Conservation (phyloP, 92 coral and sea anemone genomes). For the Meandrina meandrites region DNA sequence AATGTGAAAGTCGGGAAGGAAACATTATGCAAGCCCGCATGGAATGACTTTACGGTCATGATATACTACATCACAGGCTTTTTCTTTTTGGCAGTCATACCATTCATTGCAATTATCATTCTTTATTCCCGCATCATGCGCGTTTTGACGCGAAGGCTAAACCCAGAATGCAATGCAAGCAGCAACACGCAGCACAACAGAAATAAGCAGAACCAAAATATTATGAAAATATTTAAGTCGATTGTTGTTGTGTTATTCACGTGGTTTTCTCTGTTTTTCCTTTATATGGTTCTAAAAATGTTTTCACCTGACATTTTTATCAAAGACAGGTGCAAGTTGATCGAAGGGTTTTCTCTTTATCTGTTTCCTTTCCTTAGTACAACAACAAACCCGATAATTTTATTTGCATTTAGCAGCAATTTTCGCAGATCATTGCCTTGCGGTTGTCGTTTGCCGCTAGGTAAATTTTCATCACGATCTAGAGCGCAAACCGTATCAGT, state of each 20-base stretch:
- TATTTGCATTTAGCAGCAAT: conserved; percentile 3
- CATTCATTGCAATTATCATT: background rate
- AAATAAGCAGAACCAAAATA: background rate
- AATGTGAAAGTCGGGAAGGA: background rate
- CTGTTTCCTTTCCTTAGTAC: background rate
- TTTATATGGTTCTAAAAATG: background rate
- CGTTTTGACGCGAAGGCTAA: background rate
- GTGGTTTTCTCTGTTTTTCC: background rate
- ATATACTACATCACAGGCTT: background rate
- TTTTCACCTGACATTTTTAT: background rate
- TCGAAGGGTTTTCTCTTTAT: background rate
- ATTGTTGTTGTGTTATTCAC: background rate
- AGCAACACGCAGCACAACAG: background rate
- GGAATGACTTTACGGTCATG: background rate
- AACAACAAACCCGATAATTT: conserved; percentile 5
- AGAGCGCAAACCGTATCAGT: no score
- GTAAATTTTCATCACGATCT: background rate
- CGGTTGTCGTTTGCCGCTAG: background rate
- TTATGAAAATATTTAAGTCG: conserved; percentile 11
- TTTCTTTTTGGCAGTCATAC: background rate
- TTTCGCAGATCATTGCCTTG: background rate
- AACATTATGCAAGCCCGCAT: background rate
- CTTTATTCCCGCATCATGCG: no score
- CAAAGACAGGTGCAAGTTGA: conserved; percentile 15
- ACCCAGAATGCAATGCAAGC: background rate